phyloP scores from a whole-genome alignment of 92 coral and sea anemone genomes.

The Siderastrea radians region DNA sequence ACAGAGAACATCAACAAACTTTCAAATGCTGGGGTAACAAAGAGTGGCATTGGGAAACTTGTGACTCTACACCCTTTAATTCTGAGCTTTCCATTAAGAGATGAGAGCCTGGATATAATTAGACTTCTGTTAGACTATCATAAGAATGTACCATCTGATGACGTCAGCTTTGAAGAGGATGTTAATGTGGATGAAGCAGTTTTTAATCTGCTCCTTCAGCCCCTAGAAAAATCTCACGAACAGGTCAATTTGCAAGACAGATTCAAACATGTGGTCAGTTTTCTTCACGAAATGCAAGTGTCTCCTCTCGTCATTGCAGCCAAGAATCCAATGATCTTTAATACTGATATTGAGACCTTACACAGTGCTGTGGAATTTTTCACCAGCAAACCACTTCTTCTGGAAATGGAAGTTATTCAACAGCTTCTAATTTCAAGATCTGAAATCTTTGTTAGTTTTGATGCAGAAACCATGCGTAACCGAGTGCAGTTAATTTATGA shows the following conservation, averaged over 20 bases:
- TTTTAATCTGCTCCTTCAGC: constrained; percentile 69
- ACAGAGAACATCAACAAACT: constrained; percentile 78
- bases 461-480: constrained; percentile 59
- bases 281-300: constrained; percentile 87
- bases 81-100: constrained; percentile 80
- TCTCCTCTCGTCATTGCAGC: constrained; percentile 83
- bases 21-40: constrained; percentile 66
- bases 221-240: constrained; percentile 81
- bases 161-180: constrained; percentile 17
- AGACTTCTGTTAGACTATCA: constrained; percentile 39
- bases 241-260: constrained; percentile 79
- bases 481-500: constrained; percentile 80
- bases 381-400: constrained; percentile 83
- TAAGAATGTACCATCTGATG: constrained; percentile 17
- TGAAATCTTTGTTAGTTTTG: constrained; percentile 88
- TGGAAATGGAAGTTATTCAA: constrained; percentile 90
- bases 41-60: constrained; percentile 80
- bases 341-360: constrained; percentile 64
- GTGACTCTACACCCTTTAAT: constrained; percentile 80
- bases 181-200: constrained; percentile 59
- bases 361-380: constrained; percentile 82
- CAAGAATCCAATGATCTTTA: constrained; percentile 85
- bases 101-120: constrained; percentile 58
- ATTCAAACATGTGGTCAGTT: constrained; percentile 74
- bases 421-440: constrained; percentile 83